A percentile compares a stretch with the other conserved stretches of the same genome.
phyloP scores from a whole-genome alignment of 1,140 invertebrate species.

The Drosophila chauvacae region DNA sequence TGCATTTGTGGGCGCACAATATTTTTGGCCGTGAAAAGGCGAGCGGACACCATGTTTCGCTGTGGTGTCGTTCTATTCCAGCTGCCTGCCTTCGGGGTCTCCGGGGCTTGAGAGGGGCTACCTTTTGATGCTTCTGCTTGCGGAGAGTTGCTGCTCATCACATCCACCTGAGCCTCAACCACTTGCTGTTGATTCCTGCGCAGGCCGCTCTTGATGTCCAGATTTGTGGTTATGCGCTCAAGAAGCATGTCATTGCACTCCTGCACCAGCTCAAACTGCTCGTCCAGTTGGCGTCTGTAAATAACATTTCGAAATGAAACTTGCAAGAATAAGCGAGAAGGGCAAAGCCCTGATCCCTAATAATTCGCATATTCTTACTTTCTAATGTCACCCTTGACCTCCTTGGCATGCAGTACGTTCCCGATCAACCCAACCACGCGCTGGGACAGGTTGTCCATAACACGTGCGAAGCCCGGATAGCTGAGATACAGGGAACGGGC shows the following conservation, averaged over 20 bases:
- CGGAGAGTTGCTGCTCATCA: slow-evolving; percentile 71
- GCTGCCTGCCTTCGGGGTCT: slow-evolving; percentile 72
- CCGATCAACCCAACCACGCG: slow-evolving; percentile 86
- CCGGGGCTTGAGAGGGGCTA: not conserved
- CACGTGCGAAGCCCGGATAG: slow-evolving; percentile 88
- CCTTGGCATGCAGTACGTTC: slow-evolving; percentile 86
- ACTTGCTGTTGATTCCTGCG: slow-evolving; percentile 86
- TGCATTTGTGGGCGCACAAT: slow-evolving; percentile 92
- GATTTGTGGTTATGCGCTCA: slow-evolving; percentile 90
- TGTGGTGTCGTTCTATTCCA: slow-evolving; percentile 68
- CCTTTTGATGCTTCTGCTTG: slow-evolving; percentile 23
- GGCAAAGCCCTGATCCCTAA: not conserved
- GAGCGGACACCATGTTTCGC: slow-evolving; percentile 55
- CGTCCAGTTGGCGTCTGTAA: slow-evolving; percentile 86
- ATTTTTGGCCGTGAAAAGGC: slow-evolving; percentile 89
- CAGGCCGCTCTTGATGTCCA: slow-evolving; percentile 89
- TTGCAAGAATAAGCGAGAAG: not conserved
- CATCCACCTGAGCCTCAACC: slow-evolving; percentile 83
- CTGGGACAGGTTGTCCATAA: slow-evolving; percentile 87
- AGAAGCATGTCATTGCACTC: slow-evolving; percentile 92
- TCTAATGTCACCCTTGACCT: slow-evolving; percentile 87
- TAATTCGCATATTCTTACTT: slow-evolving; percentile 39
- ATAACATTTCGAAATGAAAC: not conserved
- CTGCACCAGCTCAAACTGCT: slow-evolving; percentile 90
- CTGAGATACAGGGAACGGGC: slow-evolving; percentile 90